Conservation (phyloP, 2,113 vertebrate species). For the Bostrychus sinensis region DNA sequence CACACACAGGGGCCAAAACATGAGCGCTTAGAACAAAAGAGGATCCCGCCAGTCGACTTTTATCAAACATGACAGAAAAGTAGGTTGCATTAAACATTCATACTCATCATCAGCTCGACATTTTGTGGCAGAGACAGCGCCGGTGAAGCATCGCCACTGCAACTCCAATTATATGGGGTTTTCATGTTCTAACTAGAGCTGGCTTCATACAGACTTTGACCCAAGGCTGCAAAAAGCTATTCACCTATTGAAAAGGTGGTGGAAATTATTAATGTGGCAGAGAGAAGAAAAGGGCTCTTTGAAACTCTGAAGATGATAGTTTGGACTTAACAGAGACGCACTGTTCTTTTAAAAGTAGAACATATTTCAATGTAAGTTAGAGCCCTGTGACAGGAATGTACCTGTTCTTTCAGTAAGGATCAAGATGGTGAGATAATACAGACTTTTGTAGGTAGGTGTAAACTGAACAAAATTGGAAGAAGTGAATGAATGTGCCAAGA, state of each 20-base stretch:
- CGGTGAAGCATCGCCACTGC: conserved; percentile 34
- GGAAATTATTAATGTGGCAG: conserved; percentile 29
- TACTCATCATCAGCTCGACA: conserved; percentile 52
- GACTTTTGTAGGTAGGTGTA: neutral
- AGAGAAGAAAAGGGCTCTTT: neutral
- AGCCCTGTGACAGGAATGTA: neutral
- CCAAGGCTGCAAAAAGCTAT: conserved; percentile 1
- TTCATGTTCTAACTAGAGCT: conserved; percentile 35
- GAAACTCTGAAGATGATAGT: neutral
- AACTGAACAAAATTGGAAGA: too few relatives aligned
- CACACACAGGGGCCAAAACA: conserved; percentile 4
- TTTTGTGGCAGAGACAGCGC: conserved; percentile 43
- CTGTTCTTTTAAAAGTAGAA: neutral
- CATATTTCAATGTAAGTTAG: neutral
- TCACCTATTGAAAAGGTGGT: conserved; percentile 29
- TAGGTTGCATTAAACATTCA: conserved; percentile 75
- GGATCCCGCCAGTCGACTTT: conserved; percentile 41
- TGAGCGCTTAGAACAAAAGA: conserved; percentile 59
- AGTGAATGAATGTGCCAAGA: too few relatives aligned
- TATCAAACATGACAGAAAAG: conserved; percentile 73
- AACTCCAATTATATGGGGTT: conserved; percentile 53
- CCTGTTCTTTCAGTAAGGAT: neutral
- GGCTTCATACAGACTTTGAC: conserved; percentile 35
- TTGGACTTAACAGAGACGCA: conserved; percentile 3
- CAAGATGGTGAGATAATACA: neutral